These are phyloP conservation scores for Lissocephala sabroskyi DNA, from an alignment of 2,888 invertebrate genomes.

Conservation along the genomic window DNA sequence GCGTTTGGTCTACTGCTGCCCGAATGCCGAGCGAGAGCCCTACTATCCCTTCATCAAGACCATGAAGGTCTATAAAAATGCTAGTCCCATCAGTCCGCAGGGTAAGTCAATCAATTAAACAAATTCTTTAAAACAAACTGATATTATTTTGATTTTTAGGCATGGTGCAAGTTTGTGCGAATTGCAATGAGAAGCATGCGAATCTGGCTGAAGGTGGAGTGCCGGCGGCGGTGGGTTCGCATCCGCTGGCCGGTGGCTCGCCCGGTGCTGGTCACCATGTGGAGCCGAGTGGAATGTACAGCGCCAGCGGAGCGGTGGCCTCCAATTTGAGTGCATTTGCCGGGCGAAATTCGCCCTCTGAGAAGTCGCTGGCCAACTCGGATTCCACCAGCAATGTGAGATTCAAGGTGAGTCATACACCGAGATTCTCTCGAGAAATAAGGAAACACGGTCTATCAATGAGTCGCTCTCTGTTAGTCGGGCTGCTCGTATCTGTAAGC, in stretches of 20 bases:
- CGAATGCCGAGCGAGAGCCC: constrained; percentile 88
- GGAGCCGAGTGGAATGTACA: constrained; percentile 45
- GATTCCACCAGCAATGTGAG: constrained; percentile 71
- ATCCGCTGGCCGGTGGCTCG: constrained; percentile 13
- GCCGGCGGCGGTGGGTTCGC: constrained; percentile 14
- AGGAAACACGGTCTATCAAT: too few species aligned
- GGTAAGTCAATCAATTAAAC: constrained; percentile 73
- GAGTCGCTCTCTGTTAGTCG: too few species aligned
- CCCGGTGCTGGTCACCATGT: constrained; percentile 26
- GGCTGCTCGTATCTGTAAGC: constrained; percentile 1
- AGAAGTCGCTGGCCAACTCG: constrained; percentile 70
- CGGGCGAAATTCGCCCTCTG: constrained; percentile 70
- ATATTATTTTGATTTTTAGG: constrained; percentile 70
- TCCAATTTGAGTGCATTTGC: constrained; percentile 37
- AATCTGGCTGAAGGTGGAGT: constrained; percentile 73
- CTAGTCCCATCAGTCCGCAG: constrained; percentile 91
- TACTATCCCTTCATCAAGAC: constrained; percentile 92
- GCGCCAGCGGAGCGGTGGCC: constrained; percentile 33
- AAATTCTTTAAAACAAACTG: constrained; percentile 3
- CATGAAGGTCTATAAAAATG: constrained; percentile 85
- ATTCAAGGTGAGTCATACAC: constrained; percentile 66
- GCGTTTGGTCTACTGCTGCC: constrained; percentile 87
- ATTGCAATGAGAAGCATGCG: constrained; percentile 85
- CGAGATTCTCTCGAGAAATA: too few species aligned
- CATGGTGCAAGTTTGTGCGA: constrained; percentile 90